Percentiles rank a stretch among this genome's conserved stretches.
These are phyloP conservation scores for Brachymystax lenok DNA, from an alignment of 2,797 vertebrate species.

Conservation along the genomic window DNA sequence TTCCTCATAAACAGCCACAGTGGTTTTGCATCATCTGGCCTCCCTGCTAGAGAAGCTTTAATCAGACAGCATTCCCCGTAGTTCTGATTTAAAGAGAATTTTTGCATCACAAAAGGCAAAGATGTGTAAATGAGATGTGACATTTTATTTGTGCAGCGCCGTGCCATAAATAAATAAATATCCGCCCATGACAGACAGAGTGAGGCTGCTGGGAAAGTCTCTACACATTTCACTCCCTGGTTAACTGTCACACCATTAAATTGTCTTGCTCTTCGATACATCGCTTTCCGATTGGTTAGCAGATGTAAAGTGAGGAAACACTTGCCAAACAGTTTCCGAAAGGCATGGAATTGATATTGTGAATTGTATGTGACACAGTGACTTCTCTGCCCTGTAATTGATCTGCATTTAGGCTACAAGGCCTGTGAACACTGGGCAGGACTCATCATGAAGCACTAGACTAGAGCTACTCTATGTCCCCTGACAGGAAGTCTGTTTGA, in stretches of 20 bases:
- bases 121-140: slow-evolving; percentile 83
- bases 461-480: slow-evolving; percentile 54
- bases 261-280: slow-evolving; percentile 86
- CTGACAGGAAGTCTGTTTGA: slow-evolving; percentile 58
- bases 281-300: slow-evolving; percentile 95
- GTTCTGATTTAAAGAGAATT: slow-evolving; percentile 76
- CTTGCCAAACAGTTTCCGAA: slow-evolving; percentile 93
- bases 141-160: slow-evolving; percentile 81
- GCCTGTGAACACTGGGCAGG: slow-evolving; percentile 64
- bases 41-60: slow-evolving; percentile 72
- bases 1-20: slow-evolving; percentile 51
- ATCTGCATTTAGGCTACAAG: slow-evolving; percentile 85
- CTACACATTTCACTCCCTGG: slow-evolving; percentile 84
- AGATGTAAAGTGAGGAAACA: slow-evolving; percentile 93
- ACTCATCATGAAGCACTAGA: slow-evolving; percentile 60
- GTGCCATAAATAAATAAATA: slow-evolving; percentile 94
- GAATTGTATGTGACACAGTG: slow-evolving; percentile 93
- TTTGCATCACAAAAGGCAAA: slow-evolving; percentile 78
- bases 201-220: slow-evolving; percentile 73
- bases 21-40: slow-evolving; percentile 60
- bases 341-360: slow-evolving; percentile 99
- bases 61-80: slow-evolving; percentile 72
- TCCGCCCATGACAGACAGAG: slow-evolving; percentile 89
- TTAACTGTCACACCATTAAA: slow-evolving; percentile 97
- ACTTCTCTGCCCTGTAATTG: slow-evolving; percentile 95